Base-by-base conservation (phyloP, 2,888 invertebrate genomes). In the Prosopocoilus inquinatus region DNA sequence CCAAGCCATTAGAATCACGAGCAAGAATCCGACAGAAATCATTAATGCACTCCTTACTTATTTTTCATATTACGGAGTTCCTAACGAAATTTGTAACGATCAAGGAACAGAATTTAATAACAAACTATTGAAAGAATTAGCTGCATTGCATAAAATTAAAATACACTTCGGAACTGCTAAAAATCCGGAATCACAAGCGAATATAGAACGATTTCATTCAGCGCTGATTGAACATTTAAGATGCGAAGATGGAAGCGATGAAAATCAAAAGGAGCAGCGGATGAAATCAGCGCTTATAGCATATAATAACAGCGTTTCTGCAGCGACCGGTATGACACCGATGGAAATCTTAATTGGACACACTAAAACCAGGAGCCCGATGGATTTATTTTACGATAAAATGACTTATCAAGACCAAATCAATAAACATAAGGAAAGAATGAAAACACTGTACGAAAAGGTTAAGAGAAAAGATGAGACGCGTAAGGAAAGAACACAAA, bases 181-280 rank as follows among this genome's bases (percentile, higher is more conserved):
- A 12, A 51, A 45, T 13, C 34, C 45, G 7, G 46, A 51, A 9
- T 35, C 34, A 9, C 11, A 45, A 32, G 46, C 45, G 5, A 46
- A 46, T 33, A 34, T 52, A 9, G 46, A 52, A n/a, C n/a, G 52
- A 36, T 52, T 52, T 28, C 52, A 52, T n/a, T 52, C 52, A n/a
- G 46, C 52, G 2, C 7, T 52, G 2, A 11, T 52, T 2, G 52
- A 52, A 46, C 46, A 52, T 11, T n/a, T 51, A 2, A 51, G 51
- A 20, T 45, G 34, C 11, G 34, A 44, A 11, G 34, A 45, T 3
- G 46, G 20, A 2, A 4, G 20, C 9, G 16, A 46, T 9, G 28
- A n/a, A 2, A 44, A 2, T 15, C 9, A 46, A 13, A 12, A 13
- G 38, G 12, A 11, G 3, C 11, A 20, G 8, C 9, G 46, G 11